Evolutionary conservation across 2,888 invertebrate species (phyloP).

Genomic region (Hypomecis punctinalis): DNA sequence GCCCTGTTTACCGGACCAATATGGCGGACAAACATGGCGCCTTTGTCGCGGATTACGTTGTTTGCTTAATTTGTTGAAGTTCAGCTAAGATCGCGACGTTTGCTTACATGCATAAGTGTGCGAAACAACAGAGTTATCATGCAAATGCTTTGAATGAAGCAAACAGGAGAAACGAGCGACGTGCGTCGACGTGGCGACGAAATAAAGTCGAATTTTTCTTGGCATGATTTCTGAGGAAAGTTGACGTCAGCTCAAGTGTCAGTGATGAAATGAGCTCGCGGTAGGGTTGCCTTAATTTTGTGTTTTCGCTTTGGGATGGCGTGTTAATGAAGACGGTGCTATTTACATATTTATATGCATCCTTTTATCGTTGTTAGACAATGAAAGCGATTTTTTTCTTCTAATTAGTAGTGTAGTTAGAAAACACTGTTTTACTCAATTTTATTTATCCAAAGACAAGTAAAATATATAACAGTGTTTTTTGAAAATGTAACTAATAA

Average conservation of each 20-base stretch:
- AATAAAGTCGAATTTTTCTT: conserved; percentile 33
- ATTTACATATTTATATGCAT: conserved; percentile 15
- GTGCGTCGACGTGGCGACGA: neutral
- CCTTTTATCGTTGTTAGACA: conserved; percentile 2
- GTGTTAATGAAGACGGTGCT: conserved; percentile 24
- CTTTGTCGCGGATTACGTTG: conserved; percentile 42
- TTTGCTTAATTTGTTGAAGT: conserved; percentile 51
- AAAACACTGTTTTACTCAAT: too few relatives aligned
- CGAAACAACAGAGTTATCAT: conserved; percentile 52
- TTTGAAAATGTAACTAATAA: too few relatives aligned
- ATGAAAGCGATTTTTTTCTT: neutral
- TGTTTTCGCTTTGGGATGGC: conserved; percentile 25
- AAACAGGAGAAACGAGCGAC: conserved; percentile 18
- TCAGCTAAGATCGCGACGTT: conserved; percentile 46
- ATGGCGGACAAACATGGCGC: conserved; percentile 46
- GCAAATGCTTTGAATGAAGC: conserved; percentile 43
- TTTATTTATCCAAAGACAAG: too few relatives aligned
- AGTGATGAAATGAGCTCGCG: conserved; percentile 33
- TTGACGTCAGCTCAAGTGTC: conserved; percentile 36
- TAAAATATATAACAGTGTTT: too few relatives aligned
- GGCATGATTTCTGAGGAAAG: conserved; percentile 16
- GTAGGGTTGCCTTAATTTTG: conserved; percentile 31
- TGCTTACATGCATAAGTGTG: conserved; percentile 44
- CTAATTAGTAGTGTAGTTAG: too few relatives aligned
- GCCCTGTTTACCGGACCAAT: conserved; percentile 45